Evolutionary conservation across 2,888 invertebrate genomes (phyloP).

Genomic region (Timandra comae): DNA sequence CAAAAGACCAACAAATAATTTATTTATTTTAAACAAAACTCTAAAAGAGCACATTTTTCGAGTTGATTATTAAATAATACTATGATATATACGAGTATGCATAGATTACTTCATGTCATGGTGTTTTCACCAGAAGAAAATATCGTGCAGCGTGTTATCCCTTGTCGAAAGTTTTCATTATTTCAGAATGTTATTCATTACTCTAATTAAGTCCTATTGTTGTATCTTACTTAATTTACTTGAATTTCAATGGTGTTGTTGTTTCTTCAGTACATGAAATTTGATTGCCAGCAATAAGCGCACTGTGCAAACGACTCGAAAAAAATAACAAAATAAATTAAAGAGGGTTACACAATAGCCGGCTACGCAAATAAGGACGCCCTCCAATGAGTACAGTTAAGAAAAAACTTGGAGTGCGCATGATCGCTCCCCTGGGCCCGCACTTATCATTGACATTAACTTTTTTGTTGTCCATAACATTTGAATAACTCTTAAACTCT

Average conservation of each 20-base stretch:
- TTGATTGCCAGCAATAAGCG: constrained; percentile 31
- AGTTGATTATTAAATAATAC: too few species aligned
- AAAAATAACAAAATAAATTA: constrained; percentile 49
- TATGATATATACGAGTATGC: too few species aligned
- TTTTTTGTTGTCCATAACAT: constrained; percentile 77
- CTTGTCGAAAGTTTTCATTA: too few species aligned
- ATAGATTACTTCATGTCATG: too few species aligned
- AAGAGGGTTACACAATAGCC: constrained; percentile 47
- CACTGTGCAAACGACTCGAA: constrained; percentile 33
- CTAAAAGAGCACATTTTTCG: too few species aligned
- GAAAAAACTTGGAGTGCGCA: constrained; percentile 39
- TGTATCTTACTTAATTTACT: too few species aligned
- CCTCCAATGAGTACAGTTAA: constrained; percentile 32
- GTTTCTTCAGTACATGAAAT: constrained; percentile 31
- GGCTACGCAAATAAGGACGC: constrained; percentile 35
- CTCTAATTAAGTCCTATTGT: too few species aligned
- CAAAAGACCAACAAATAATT: too few species aligned
- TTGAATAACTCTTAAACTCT: constrained; percentile 73
- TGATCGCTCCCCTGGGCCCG: constrained; percentile 60
- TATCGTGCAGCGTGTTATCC: too few species aligned
- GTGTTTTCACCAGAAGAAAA: too few species aligned
- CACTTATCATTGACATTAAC: constrained; percentile 75
- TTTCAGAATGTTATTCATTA: too few species aligned
- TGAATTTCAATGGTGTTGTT: constrained; percentile 17
- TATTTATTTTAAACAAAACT: too few species aligned